Conservation (phyloP, 2,797 vertebrate species). For the Peromyscus aztecus region DNA sequence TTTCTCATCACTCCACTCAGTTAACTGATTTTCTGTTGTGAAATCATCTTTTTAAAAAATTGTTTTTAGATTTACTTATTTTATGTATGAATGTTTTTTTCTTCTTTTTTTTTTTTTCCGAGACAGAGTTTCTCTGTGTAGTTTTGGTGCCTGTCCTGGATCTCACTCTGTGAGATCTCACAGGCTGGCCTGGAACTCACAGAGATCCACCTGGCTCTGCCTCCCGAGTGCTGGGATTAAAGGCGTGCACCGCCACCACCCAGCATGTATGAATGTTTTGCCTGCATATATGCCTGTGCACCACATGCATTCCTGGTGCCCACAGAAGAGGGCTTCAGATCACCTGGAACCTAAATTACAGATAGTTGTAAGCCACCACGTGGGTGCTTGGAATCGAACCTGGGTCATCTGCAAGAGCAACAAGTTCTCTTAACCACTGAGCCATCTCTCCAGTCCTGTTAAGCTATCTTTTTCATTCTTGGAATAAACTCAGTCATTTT, state of each 20-base stretch:
- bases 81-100: too few relatives aligned
- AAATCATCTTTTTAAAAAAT: background rate
- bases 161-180: too few relatives aligned
- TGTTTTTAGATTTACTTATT: background rate
- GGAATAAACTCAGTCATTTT: conserved; percentile 37
- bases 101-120: too few relatives aligned
- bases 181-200: too few relatives aligned
- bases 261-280: too few relatives aligned
- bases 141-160: too few relatives aligned
- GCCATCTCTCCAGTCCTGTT: background rate
- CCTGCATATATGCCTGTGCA: too few relatives aligned
- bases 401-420: background rate
- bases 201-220: too few relatives aligned
- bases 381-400: background rate
- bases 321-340: background rate
- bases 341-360: background rate
- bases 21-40: conserved; percentile 40
- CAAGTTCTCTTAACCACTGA: background rate
- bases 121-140: too few relatives aligned
- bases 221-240: too few relatives aligned
- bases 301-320: background rate
- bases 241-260: too few relatives aligned
- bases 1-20: background rate
- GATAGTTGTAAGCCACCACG: background rate
- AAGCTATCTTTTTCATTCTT: background rate